These are phyloP conservation scores for Nesogale talazaci DNA, from an alignment of 2,113 vertebrate genomes.

Conservation along the genomic window DNA sequence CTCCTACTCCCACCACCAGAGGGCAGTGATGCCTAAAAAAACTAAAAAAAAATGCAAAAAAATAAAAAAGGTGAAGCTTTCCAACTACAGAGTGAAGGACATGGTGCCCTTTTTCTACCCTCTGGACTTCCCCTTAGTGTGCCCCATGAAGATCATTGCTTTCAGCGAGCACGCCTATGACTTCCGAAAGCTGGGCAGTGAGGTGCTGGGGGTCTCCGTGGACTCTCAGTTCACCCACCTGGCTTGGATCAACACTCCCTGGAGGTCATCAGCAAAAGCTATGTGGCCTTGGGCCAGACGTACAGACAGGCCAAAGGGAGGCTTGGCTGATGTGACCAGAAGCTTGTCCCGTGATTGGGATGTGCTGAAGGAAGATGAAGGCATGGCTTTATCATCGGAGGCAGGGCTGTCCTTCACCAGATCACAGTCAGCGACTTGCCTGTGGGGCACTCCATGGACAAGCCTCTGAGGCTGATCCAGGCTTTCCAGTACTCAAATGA, in stretches of 20 bases:
- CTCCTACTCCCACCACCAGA: too few species aligned
- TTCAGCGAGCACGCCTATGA: conserved; percentile 90
- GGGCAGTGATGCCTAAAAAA: too few species aligned
- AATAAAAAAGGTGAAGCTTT: conserved; percentile 91
- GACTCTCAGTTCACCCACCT: conserved; percentile 95
- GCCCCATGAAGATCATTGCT: conserved; percentile 94
- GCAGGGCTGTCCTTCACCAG: conserved; percentile 92
- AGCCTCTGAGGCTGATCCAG: conserved; percentile 92
- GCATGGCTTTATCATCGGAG: conserved; percentile 93
- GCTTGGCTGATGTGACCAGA: conserved; percentile 92
- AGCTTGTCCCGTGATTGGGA: conserved; percentile 90
- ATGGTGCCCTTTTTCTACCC: conserved; percentile 95
- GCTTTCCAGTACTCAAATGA: conserved; percentile 94
- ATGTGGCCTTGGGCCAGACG: too few species aligned
- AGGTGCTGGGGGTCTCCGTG: conserved; percentile 91
- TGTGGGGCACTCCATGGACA: conserved; percentile 94
- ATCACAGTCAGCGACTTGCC: conserved; percentile 95
- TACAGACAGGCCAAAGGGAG: too few species aligned
- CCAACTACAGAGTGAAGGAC: conserved; percentile 91
- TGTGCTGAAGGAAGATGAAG: conserved; percentile 92
- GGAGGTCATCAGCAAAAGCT: too few species aligned
- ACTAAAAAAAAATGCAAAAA: too few species aligned
- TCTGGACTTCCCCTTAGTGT: conserved; percentile 95
- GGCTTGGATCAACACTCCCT: conserved; percentile 93
- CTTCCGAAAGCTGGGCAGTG: conserved; percentile 89